These are phyloP conservation scores for Stegostoma tigrinum DNA, from an alignment of 2,113 vertebrate genomes.

Conservation along the genomic window DNA sequence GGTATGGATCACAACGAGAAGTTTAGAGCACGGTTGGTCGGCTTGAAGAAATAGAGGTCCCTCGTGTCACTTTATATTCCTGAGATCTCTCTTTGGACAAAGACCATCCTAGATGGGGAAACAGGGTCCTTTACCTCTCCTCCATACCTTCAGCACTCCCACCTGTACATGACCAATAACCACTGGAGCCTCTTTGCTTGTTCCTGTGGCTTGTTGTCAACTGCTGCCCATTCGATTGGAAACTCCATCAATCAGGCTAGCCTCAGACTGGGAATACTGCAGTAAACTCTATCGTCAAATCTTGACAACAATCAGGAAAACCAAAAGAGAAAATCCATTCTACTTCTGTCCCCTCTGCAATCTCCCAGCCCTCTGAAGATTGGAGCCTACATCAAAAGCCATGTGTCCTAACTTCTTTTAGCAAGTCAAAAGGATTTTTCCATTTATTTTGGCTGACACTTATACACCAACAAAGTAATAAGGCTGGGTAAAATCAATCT, in stretches of 20 bases:
- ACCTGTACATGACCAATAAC: too few species aligned
- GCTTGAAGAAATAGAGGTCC: not conserved
- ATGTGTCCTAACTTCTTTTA: not conserved
- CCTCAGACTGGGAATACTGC: not conserved
- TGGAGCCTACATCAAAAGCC: not conserved
- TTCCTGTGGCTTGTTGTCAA: not conserved
- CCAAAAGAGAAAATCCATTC: not conserved
- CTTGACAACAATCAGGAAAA: not conserved
- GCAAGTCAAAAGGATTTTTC: not conserved
- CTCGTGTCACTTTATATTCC: too few species aligned
- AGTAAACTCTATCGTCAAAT: not conserved
- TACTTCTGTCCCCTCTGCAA: not conserved
- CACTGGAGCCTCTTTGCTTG: not conserved
- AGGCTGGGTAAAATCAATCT: not conserved
- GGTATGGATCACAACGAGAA: not conserved
- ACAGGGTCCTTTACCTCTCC: too few species aligned
- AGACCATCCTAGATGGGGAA: too few species aligned
- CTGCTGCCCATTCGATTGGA: not conserved
- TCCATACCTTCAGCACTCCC: too few species aligned
- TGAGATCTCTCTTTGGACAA: too few species aligned
- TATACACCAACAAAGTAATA: not conserved
- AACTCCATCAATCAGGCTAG: not conserved
- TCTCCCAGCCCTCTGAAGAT: too few species aligned
- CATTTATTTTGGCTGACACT: not conserved
- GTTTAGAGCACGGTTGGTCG: not conserved